Evolutionary conservation across 2,113 vertebrate species (phyloP).

Genomic region (Chloropsis cyanopogon): DNA sequence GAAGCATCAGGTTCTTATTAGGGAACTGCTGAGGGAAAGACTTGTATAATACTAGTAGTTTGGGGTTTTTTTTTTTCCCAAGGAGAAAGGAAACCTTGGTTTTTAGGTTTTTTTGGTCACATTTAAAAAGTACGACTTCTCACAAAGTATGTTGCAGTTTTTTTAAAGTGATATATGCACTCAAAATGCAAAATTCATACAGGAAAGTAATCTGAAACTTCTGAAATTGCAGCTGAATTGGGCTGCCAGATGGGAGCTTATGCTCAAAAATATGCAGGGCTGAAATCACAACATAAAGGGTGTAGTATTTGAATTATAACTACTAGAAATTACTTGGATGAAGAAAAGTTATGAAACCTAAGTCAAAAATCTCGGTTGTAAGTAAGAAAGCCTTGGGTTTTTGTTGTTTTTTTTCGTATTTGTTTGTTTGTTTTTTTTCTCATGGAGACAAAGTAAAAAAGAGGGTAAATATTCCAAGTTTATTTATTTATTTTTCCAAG

Average conservation of each 20-base stretch:
- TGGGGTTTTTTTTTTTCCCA: neutral
- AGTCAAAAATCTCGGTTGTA: neutral
- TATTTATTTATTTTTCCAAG: neutral
- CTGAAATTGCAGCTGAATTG: neutral
- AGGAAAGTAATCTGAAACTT: neutral
- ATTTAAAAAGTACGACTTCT: neutral
- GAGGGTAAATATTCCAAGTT: neutral
- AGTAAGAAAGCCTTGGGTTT: neutral
- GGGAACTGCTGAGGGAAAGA: neutral
- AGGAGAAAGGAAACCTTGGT: neutral
- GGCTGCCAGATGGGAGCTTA: neutral
- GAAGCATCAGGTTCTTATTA: conserved; percentile 33
- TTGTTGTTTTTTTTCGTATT: neutral
- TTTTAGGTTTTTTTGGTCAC: neutral
- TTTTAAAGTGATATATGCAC: neutral
- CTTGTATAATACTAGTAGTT: neutral
- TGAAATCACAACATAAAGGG: neutral
- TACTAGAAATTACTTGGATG: neutral
- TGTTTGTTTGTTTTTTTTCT: neutral
- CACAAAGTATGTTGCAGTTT: neutral
- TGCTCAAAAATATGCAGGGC: neutral
- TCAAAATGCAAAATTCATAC: neutral
- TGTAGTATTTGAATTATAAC: neutral
- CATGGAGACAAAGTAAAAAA: neutral
- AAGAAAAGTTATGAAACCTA: neutral